Evolutionary conservation across 2,888 invertebrate species (phyloP).

Genomic region (Tricholauxania praeusta): DNA sequence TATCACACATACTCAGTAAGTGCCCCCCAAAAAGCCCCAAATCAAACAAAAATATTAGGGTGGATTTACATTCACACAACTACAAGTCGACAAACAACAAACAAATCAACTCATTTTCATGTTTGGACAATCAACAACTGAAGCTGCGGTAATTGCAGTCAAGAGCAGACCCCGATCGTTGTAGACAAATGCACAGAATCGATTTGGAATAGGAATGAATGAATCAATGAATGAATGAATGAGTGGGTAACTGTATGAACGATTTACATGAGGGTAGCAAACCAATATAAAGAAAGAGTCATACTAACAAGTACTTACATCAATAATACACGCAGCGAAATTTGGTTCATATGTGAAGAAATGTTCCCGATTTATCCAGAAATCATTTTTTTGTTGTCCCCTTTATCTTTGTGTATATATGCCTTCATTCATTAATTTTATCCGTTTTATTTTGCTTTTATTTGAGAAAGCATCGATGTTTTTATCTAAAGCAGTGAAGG

Average conservation of each 20-base stretch:
- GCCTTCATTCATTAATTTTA: too few relatives aligned
- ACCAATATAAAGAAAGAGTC: conserved; percentile 10
- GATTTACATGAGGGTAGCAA: conserved; percentile 54
- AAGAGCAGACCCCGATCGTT: conserved; percentile 12
- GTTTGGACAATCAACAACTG: conserved; percentile 23
- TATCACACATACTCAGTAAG: too few relatives aligned
- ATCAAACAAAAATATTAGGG: too few relatives aligned
- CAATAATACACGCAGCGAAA: neutral
- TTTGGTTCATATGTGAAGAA: neutral
- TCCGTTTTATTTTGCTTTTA: too few relatives aligned
- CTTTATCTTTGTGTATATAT: too few relatives aligned
- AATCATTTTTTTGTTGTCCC: too few relatives aligned
- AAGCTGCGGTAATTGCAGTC: conserved; percentile 36
- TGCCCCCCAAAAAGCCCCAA: too few relatives aligned
- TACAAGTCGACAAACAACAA: conserved; percentile 15
- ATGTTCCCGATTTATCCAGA: too few relatives aligned
- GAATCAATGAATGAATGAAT: too few relatives aligned
- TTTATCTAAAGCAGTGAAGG: too few relatives aligned
- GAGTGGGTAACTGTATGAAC: conserved; percentile 51
- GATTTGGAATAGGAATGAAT: conserved; percentile 18
- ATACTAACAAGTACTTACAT: neutral
- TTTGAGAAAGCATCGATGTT: too few relatives aligned
- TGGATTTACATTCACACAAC: too few relatives aligned
- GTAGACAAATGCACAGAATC: conserved; percentile 12
- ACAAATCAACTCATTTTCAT: conserved; percentile 38